These are phyloP conservation scores for Diabrotica virgifera DNA, from an alignment of 1,140 invertebrate genomes.

Conservation along the genomic window DNA sequence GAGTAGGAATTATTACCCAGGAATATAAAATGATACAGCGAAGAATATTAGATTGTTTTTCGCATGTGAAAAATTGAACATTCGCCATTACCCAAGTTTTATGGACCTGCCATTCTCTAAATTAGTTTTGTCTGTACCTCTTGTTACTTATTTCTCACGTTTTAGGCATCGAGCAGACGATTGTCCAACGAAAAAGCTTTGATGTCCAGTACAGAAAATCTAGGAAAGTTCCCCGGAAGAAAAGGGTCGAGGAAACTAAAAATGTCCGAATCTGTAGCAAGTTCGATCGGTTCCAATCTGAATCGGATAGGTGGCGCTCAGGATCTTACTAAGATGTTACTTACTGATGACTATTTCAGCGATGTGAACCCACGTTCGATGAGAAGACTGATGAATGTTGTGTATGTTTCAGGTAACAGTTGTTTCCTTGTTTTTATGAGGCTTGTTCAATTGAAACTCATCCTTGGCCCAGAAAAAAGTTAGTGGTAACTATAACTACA, in stretches of 20 bases:
- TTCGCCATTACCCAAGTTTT: too few relatives aligned
- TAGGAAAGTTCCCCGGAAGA: constrained; percentile 51
- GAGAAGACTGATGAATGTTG: constrained; percentile 94
- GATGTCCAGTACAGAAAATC: constrained; percentile 73
- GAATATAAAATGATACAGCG: too few relatives aligned
- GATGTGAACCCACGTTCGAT: constrained; percentile 97
- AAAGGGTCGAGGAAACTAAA: constrained; percentile 68
- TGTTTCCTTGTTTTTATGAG: not conserved
- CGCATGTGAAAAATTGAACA: too few relatives aligned
- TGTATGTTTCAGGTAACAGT: constrained; percentile 84
- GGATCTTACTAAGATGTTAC: constrained; percentile 79
- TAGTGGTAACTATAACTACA: too few relatives aligned
- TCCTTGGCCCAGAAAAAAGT: too few relatives aligned
- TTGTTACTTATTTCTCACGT: not conserved
- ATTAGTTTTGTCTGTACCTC: too few relatives aligned
- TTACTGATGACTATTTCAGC: constrained; percentile 94
- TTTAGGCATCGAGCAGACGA: constrained; percentile 60
- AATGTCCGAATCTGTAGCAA: constrained; percentile 83
- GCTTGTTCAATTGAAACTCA: too few relatives aligned
- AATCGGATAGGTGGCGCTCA: constrained; percentile 70
- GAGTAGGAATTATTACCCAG: too few relatives aligned
- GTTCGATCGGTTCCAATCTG: constrained; percentile 83
- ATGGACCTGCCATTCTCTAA: too few relatives aligned
- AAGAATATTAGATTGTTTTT: too few relatives aligned
- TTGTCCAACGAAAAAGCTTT: constrained; percentile 76